A percentile compares a stretch with the other conserved stretches of the same genome.
phyloP scores from a whole-genome alignment of 1,140 invertebrate genomes.

The Eulimnadia texana region DNA sequence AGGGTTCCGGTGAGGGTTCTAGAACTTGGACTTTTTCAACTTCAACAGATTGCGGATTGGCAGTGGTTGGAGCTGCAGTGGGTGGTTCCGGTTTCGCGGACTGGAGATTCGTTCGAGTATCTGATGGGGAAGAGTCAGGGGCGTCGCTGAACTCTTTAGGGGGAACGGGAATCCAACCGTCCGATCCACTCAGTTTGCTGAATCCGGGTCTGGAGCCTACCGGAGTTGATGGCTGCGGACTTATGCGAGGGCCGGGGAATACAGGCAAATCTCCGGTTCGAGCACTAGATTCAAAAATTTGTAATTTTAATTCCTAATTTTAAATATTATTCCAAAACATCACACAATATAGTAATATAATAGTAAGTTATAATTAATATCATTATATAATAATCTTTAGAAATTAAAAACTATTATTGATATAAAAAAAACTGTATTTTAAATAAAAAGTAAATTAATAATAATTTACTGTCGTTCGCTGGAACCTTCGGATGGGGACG shows the following conservation, averaged over 20 bases:
- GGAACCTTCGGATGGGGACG: neutral
- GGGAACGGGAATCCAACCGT: constrained; percentile 10
- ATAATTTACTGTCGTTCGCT: neutral
- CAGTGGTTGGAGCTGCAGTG: neutral
- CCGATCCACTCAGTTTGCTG: constrained; percentile 7
- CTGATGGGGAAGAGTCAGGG: constrained; percentile 9
- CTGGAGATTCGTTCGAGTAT: constrained; percentile 35
- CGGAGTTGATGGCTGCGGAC: neutral
- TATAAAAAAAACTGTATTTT: neutral
- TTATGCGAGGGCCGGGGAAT: neutral
- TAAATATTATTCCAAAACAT: too few relatives aligned
- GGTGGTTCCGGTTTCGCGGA: constrained; percentile 6
- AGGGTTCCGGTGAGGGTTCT: constrained; percentile 16
- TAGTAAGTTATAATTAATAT: too few relatives aligned
- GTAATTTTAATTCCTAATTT: neutral
- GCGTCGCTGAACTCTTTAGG: neutral
- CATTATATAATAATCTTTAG: too few relatives aligned
- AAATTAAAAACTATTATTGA: neutral
- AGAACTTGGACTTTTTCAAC: too few relatives aligned
- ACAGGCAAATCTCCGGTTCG: neutral
- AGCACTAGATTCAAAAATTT: neutral
- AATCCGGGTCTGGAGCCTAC: neutral
- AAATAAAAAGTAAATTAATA: neutral
- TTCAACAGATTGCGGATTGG: too few relatives aligned
- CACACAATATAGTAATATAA: too few relatives aligned